Conservation (phyloP, 2,797 vertebrate genomes). For the Rhinella marina region DNA sequence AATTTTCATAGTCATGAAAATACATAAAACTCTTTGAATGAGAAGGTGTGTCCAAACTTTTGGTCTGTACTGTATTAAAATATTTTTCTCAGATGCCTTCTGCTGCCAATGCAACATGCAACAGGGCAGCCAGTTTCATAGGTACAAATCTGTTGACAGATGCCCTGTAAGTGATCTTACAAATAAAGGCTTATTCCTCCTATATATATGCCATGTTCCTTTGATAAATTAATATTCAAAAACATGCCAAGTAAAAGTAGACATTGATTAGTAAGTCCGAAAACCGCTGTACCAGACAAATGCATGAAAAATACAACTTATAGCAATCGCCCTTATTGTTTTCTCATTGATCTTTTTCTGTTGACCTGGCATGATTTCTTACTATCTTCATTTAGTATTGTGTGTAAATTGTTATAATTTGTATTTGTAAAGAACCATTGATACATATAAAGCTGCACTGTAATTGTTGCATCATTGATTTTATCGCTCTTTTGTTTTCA, state of each 20-base stretch:
- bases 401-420: conserved; percentile 29
- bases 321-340: conserved; percentile 22
- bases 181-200: not conserved
- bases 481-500: conserved; percentile 2
- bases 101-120: too few species aligned
- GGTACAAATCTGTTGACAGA: too few species aligned
- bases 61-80: too few species aligned
- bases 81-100: too few species aligned
- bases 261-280: not conserved
- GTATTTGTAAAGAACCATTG: conserved; percentile 23
- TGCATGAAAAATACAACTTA: not conserved
- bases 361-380: conserved; percentile 20
- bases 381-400: conserved; percentile 30
- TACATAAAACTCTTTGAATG: too few species aligned
- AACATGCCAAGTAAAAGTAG: not conserved
- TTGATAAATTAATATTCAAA: not conserved
- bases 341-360: conserved; percentile 16
- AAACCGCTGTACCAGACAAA: not conserved
- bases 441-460: conserved; percentile 27
- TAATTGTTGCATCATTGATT: conserved; percentile 28
- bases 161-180: too few species aligned
- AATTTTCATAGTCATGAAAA: too few species aligned
- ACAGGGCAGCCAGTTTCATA: too few species aligned
- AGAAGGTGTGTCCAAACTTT: too few species aligned
- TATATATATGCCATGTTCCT: not conserved